Evolutionary conservation across 2,888 invertebrate species (phyloP).

Genomic region (Isoperla grammatica): DNA sequence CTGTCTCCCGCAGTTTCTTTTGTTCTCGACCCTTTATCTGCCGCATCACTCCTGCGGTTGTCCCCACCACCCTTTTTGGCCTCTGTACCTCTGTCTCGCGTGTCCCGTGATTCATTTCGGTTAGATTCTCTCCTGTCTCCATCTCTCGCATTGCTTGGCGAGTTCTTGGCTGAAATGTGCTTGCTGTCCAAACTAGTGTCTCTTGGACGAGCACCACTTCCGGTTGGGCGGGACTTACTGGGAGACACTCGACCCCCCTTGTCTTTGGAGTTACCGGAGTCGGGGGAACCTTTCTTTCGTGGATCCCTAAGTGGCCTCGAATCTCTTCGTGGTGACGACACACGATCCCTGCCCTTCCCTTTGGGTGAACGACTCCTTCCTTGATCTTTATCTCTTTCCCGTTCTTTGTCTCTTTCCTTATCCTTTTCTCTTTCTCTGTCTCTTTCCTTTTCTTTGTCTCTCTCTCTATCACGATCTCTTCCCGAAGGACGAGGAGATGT

Average conservation of each 20-base stretch:
- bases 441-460: slow-evolving; percentile 40
- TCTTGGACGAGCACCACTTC: slow-evolving; percentile 18
- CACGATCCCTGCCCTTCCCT: slow-evolving; percentile 21
- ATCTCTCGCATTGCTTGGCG: slow-evolving; percentile 13
- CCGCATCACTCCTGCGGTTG: slow-evolving; percentile 10
- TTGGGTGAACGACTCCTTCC: slow-evolving; percentile 34
- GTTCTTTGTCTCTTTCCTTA: slow-evolving; percentile 37
- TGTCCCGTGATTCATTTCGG: slow-evolving; percentile 19
- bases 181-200: slow-evolving; percentile 25
- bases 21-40: slow-evolving; percentile 18
- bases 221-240: slow-evolving; percentile 19
- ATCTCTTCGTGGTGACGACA: slow-evolving; percentile 41
- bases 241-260: slow-evolving; percentile 14
- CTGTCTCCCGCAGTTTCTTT: slow-evolving; percentile 16
- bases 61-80: slow-evolving; percentile 23
- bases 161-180: slow-evolving; percentile 20
- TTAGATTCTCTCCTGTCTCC: slow-evolving; percentile 22
- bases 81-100: slow-evolving; percentile 23
- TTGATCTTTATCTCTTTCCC: slow-evolving; percentile 40
- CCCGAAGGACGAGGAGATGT: slow-evolving; percentile 29
- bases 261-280: slow-evolving; percentile 43
- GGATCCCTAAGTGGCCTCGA: slow-evolving; percentile 36
- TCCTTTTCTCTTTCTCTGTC: slow-evolving; percentile 40
- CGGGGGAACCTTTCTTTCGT: slow-evolving; percentile 44
- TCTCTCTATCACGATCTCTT: slow-evolving; percentile 36